These are phyloP conservation scores for Centrocercus urophasianus DNA, from an alignment of 2,113 vertebrate genomes.

Conservation along the genomic window DNA sequence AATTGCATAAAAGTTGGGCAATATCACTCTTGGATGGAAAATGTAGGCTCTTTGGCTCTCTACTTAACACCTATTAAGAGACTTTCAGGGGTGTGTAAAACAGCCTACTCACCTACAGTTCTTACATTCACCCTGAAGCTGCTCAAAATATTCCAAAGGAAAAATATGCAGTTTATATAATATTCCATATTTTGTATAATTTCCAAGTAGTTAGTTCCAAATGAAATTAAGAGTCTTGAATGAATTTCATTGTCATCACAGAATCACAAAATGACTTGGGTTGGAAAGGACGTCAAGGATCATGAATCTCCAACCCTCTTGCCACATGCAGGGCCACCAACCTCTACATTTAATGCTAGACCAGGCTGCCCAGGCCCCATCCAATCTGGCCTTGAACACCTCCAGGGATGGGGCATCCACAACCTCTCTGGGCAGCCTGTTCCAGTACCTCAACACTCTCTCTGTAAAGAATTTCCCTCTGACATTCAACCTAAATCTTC, in stretches of 20 bases:
- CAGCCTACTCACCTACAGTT: fast-evolving
- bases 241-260: background rate
- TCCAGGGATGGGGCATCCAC: too few relatives aligned
- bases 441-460: too few relatives aligned
- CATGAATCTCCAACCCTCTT: too few relatives aligned
- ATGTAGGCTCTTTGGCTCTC: background rate
- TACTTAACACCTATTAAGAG: background rate
- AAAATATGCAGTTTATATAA: background rate
- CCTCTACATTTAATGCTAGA: too few relatives aligned
- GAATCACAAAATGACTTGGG: too few relatives aligned
- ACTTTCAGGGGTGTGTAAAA: background rate
- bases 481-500: too few relatives aligned
- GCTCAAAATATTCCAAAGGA: background rate
- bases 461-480: too few relatives aligned
- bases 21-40: background rate
- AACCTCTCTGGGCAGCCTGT: too few relatives aligned
- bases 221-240: background rate
- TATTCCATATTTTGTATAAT: fast-evolving
- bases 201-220: background rate
- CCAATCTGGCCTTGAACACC: too few relatives aligned
- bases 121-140: background rate
- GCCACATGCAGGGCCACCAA: too few relatives aligned
- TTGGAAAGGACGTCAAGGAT: too few relatives aligned
- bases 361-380: too few relatives aligned
- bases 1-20: background rate